Evolutionary conservation across 2,797 vertebrate species (phyloP).

Genomic region (Microcaecilia unicolor): DNA sequence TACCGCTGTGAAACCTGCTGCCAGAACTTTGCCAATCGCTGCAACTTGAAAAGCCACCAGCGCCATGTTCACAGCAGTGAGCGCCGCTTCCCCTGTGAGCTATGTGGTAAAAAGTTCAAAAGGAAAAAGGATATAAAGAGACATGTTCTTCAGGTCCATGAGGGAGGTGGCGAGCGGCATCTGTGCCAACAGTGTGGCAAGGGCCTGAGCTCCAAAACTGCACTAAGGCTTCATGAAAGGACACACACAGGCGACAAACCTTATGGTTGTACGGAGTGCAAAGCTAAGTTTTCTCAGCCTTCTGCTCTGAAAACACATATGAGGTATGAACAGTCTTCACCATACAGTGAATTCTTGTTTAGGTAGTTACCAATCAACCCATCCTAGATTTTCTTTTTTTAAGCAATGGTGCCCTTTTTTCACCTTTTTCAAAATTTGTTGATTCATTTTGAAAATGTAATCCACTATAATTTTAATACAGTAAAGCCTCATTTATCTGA

Average conservation of each 20-base stretch:
- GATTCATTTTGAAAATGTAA: too few species aligned
- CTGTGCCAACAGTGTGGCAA: conserved; percentile 82
- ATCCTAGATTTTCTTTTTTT: too few species aligned
- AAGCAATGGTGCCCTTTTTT: too few species aligned
- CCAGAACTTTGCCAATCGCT: conserved; percentile 90
- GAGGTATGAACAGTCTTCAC: conserved; percentile 57
- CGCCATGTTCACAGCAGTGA: conserved; percentile 89
- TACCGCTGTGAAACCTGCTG: conserved; percentile 80
- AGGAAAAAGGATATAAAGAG: conserved; percentile 88
- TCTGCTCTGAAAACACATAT: conserved; percentile 92
- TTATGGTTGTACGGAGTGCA: conserved; percentile 74
- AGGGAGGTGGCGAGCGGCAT: conserved; percentile 72
- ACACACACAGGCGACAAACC: conserved; percentile 87
- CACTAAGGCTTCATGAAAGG: conserved; percentile 80
- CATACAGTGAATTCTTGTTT: too few species aligned
- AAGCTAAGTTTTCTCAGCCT: conserved; percentile 86
- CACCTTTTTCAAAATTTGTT: too few species aligned
- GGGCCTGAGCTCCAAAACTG: conserved; percentile 85
- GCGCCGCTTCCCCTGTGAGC: conserved; percentile 76
- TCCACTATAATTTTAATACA: too few species aligned
- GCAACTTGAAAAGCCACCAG: conserved; percentile 92
- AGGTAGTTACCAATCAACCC: too few species aligned
- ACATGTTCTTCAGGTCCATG: conserved; percentile 86
- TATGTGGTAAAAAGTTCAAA: conserved; percentile 89
- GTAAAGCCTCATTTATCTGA: too few species aligned